Percentiles rank a stretch among this genome's conserved stretches.
phyloP scores from a whole-genome alignment of 2,797 vertebrate genomes.

The Alcedo atthis region DNA sequence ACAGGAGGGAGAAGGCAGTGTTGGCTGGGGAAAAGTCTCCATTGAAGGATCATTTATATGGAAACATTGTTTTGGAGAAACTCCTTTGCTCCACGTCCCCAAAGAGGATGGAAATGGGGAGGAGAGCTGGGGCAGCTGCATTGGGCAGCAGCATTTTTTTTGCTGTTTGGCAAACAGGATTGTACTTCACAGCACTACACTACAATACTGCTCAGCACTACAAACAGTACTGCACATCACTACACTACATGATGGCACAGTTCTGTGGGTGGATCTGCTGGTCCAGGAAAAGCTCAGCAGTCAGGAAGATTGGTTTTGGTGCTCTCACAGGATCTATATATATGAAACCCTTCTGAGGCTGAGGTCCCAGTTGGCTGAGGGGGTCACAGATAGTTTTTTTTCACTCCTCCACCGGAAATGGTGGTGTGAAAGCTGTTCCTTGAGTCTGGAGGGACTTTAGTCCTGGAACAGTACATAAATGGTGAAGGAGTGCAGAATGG shows the following conservation, averaged over 20 bases:
- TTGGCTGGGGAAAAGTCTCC: background rate
- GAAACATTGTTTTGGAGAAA: background rate
- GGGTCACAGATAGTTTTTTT: background rate
- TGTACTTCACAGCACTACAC: background rate
- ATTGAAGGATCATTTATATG: background rate
- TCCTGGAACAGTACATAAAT: background rate
- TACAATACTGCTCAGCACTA: background rate
- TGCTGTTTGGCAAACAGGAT: background rate
- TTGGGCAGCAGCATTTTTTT: background rate
- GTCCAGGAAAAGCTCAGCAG: background rate
- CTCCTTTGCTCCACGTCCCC: background rate
- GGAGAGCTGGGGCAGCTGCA: no score
- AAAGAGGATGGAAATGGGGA: background rate
- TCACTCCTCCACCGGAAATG: background rate
- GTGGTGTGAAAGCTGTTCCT: background rate
- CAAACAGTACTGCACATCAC: no score
- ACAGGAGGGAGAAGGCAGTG: background rate
- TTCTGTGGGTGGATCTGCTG: background rate
- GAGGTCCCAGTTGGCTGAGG: background rate
- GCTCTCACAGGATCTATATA: background rate
- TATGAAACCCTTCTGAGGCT: background rate
- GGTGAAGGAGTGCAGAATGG: background rate
- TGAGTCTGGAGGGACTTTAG: background rate
- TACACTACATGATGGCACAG: no score
- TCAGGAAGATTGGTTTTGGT: background rate